Evolutionary conservation across 2,888 invertebrate species (phyloP), one percentile per base, ranked within the genome.

Genomic region (Lycophotia porphyrea): DNA sequence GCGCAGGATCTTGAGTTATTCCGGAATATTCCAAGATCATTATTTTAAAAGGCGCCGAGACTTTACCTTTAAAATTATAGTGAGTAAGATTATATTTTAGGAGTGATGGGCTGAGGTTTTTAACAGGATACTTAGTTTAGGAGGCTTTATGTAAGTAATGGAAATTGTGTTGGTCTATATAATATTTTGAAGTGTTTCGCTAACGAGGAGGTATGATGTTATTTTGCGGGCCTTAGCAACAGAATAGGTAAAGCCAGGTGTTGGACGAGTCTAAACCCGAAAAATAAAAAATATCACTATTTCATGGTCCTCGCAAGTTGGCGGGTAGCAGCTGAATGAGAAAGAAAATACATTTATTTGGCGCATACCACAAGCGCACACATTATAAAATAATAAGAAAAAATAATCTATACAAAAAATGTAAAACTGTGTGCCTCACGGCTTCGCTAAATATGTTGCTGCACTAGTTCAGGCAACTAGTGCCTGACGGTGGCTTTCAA

Each of bases 21-120:
- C 81, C 71, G 65, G 81, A 85, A 82, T 84, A 85, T 74, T 74
- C 71, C 27, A 73, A 66, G 78, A 81, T 81, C 78, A 87, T 87
- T 84, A 85, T 74, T 87, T 78, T 80, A 81, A 81, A 83, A 81
- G 84, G 58, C 64, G 11, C 49, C 80, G 58, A 55, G 68, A 49
- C 27, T 42, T 73, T 64, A 27, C 68, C 39, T 71, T 73, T 69
- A 52, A 79, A 63, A 74, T 75, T 67, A 78, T 66, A 60, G 63
- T 71, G 74, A 74, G 55, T 71, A 63, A 34, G 36, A 71, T 71
- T 82, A 70, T 80, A 76, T 58, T 81, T 58, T 7, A 66, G 15
- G 1, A 55, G 64, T 27, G 31, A 63, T 1, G 9, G 5, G 2
- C 36, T 31, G 13, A 27, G n/a, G 34, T n/a, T 77, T 78, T 70